Percentiles rank a stretch among this genome's conserved stretches.
These are phyloP conservation scores for Acanthurus tractus DNA, from an alignment of 2,797 vertebrate species.

Conservation along the genomic window DNA sequence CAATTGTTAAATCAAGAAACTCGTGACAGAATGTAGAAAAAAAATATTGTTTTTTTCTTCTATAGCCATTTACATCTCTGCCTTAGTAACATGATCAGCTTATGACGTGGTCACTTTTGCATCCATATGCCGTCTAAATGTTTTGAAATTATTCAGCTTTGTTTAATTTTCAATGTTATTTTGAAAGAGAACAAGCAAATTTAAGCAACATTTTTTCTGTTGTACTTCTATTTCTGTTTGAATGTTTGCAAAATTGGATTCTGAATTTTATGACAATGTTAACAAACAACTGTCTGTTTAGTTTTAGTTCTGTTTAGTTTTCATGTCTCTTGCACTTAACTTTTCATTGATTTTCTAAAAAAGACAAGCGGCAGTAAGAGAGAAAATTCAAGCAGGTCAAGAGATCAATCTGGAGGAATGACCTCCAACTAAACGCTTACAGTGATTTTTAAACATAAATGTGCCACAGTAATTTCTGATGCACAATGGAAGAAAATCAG, in stretches of 20 bases:
- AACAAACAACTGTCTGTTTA: neutral
- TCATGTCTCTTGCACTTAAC: conserved; percentile 13
- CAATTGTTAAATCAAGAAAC: too few species aligned
- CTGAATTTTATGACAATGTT: conserved; percentile 6
- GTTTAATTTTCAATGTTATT: neutral
- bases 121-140: neutral
- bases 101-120: neutral
- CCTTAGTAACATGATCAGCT: too few species aligned
- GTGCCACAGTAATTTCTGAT: neutral
- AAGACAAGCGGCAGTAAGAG: conserved; percentile 12
- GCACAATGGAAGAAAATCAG: neutral
- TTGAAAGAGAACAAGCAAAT: neutral
- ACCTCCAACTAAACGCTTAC: neutral
- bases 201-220: neutral
- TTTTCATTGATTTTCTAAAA: conserved; percentile 26
- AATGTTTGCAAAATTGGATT: neutral
- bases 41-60: too few species aligned
- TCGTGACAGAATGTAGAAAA: too few species aligned
- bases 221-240: too few species aligned
- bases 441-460: conserved; percentile 10
- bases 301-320: neutral
- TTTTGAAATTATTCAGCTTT: neutral
- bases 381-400: conserved; percentile 17
- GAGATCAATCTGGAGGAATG: conserved; percentile 3
- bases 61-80: too few species aligned